Base-by-base conservation (phyloP, 2,113 vertebrate species). In the Cranoglanis bouderius region DNA sequence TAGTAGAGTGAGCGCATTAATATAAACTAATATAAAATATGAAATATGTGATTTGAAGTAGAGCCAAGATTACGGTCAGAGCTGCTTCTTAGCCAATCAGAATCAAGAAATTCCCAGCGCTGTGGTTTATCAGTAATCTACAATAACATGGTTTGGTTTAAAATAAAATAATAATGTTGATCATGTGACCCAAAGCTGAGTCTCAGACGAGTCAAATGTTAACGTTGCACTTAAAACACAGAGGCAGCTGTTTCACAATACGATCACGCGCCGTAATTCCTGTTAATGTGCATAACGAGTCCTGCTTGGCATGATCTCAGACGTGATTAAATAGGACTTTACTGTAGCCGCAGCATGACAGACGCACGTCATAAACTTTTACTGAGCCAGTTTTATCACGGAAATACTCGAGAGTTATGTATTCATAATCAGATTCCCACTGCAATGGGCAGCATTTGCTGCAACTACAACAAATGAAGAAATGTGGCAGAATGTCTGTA, bases 301-400 rank as follows among this genome's bases (percentile, higher is more conserved):
- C 26, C 19, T 24, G 35, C 70, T 59, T 75, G 70, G n/a, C 53
- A 35, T 74, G 85, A 59, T 40, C 57, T 38, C 70, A 53, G 49
- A 38, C 9, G 32, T 43, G 74, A 78, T 77, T 86, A 84, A 67
- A 49, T 32, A 18, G 72, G 38, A 61, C 75, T 85, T 40, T 19
- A 29, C 35, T 77, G 49, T 57, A 86, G 35, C 49, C 35, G 19
- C 70, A 26, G 72, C 72, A 26, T 43, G 85, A 59, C 49, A 43
- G 32, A 43, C 59, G 26, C 59, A 40, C 32, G 7, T 85, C 55
- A 83, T 59, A 83, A 85, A 74, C n/a, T 74, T 85, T 85, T 74
- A 74, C 32, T 77, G 35, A 49, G 85, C 24, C 70, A 19, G 38
- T 40, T 19, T 12, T 59, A 43, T 32, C 67, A 40, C 19, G 2